Evolutionary conservation across 2,113 vertebrate species (phyloP).

Genomic region (Onychostruthus taczanowskii): DNA sequence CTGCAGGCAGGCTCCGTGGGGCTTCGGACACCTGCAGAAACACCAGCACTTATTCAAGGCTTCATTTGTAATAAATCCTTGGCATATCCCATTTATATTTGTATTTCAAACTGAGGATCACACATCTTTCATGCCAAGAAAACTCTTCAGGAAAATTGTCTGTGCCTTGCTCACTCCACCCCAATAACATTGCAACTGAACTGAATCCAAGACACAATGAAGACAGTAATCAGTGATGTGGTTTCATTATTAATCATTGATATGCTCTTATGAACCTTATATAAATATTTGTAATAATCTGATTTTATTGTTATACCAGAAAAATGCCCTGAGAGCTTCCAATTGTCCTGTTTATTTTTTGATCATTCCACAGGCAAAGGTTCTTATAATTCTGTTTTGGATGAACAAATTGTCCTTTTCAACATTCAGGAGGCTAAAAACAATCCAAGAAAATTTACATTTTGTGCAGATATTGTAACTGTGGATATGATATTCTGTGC

Average conservation of each 20-base stretch:
- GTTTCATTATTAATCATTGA: neutral
- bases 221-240: neutral
- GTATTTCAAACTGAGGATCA: neutral
- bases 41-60: neutral
- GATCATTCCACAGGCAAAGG: neutral
- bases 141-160: neutral
- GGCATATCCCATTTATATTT: neutral
- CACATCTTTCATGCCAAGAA: rapidly evolving
- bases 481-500: neutral
- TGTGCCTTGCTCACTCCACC: neutral
- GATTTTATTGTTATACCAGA: neutral
- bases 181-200: neutral
- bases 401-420: neutral
- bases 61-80: neutral
- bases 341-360: neutral
- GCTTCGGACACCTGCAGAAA: constrained; percentile 76
- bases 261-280: neutral
- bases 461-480: neutral
- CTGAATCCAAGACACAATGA: neutral
- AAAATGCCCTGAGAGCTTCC: neutral
- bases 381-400: neutral
- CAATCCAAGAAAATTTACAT: neutral
- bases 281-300: neutral
- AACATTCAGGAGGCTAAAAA: neutral
- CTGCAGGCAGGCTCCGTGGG: constrained; percentile 85